Base-by-base conservation (phyloP, 2,113 vertebrate genomes). In the Atractosteus spatula region DNA sequence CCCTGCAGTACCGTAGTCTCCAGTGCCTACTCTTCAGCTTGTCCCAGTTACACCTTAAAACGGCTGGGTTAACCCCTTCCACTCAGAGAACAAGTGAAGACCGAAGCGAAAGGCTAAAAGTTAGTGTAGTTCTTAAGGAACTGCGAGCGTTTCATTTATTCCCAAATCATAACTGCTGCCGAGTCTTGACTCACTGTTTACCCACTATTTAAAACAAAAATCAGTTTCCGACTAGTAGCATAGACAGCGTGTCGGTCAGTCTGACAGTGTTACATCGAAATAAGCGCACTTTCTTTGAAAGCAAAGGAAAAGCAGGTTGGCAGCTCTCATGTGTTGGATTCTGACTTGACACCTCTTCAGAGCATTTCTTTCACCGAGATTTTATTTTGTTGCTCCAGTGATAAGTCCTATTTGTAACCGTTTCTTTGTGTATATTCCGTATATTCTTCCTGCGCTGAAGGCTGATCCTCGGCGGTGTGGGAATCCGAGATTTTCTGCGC, bases 401-500 rank as follows among this genome's bases (percentile, higher is more conserved):
- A 29, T 29, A 29, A 0, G 17, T 66, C 71, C 59, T 41, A 72
- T 54, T 3, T 72, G 29, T 14, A 3, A 17, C 59, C 62, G 61
- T 12, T 62, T 67, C 56, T 13, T 57, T 42, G 44, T 42, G 11
- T 67, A 45, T 55, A 45, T 41, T 64, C 55, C 55, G 54, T 42
- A 41, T 47, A 41, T 41, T 17, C 42, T 44, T 2, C 13, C 42
- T 17, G n/a, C 65, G 41, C 43, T 42, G n/a, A 7, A 59, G 42
- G 41, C 54, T 16, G 63, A 29, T 11, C 44, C 47, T 51, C 45
- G 17, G 17, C 17, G 64, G 13, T 29, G 47, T 55, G 42, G 51
- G 10, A 14, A 10, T 41, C n/a, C 16, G 14, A 72, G 12, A 42
- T 29, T 59, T 76, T 68, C 29, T 65, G 75, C 42, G 14, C 3